Base-by-base conservation (phyloP, 2,888 invertebrate species). In the Amitus sp. region DNA sequence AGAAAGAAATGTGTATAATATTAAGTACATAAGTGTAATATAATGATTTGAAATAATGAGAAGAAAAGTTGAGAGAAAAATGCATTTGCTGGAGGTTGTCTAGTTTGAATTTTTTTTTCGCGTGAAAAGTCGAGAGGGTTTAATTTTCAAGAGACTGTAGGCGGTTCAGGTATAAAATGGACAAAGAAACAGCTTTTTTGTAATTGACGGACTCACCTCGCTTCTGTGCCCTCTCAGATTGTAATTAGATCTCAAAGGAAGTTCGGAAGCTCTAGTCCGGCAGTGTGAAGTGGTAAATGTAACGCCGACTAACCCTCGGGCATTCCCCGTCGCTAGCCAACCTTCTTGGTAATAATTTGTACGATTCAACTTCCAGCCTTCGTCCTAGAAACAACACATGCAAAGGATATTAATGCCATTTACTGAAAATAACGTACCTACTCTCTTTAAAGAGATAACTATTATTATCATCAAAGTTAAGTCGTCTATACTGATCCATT, bases 261-360 rank as follows among this genome's bases (percentile, higher is more conserved):
- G 87, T 79, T 94, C 94, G 74, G 92, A 89, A 72, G 80, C 75
- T 67, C 91, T 91, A 73, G 92, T 92, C 73, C 92, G 89, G 84
- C 94, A 94, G 82, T 96, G 95, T 65, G 95, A 95, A 45, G 96
- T 94, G 53, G 97, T 97, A 84, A 96, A 97, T 56, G 97, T 98
- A 49, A 96, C 96, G 54, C 98, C 97, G 54, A 97, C 95, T 71
- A 97, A 92, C 37, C 97, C 96, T 73, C 95, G 88, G 60, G 94
- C 91, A 83, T 97, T 98, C 71, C 96, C 97, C 42, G 95, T 95
- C 63, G 97, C 96, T 78, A 98, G 85, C 98, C 98, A 98, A 46
- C 97, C 98, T 83, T 98, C 97, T 84, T 96, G 95, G 82, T 96
- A 96, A 83, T 96, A 97, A 85, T 95, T 95, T 77, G 92, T 93